Evolutionary conservation across 2,797 vertebrate species (phyloP).

Genomic region (Gila robusta): DNA sequence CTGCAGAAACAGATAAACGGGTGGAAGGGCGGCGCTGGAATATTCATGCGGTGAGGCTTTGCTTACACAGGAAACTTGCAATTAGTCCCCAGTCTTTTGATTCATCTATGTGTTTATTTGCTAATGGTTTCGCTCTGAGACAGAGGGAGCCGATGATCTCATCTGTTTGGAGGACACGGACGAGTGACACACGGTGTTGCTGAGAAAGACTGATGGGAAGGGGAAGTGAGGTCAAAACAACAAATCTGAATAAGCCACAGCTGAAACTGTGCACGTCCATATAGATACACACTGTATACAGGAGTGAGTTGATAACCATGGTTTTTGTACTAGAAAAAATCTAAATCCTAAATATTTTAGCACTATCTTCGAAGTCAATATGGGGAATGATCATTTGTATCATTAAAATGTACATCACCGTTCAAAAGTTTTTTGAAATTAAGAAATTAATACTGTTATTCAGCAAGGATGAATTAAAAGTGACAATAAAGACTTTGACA

Average conservation of each 20-base stretch:
- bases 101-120: slow-evolving; percentile 55
- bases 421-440: not conserved
- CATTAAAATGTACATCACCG: not conserved
- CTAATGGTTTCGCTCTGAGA: slow-evolving; percentile 41
- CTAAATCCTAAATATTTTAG: not conserved
- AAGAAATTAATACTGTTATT: not conserved
- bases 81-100: slow-evolving; percentile 49
- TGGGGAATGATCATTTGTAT: not conserved
- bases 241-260: slow-evolving; percentile 23
- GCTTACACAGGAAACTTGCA: slow-evolving; percentile 53
- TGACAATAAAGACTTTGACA: not conserved
- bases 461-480: not conserved
- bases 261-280: slow-evolving; percentile 49
- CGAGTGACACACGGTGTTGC: slow-evolving; percentile 29
- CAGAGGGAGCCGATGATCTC: slow-evolving; percentile 46
- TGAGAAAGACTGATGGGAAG: slow-evolving; percentile 74
- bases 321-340: not conserved
- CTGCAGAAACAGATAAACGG: slow-evolving; percentile 45
- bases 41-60: slow-evolving; percentile 47
- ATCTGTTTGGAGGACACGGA: slow-evolving; percentile 50
- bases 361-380: not conserved
- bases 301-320: not conserved
- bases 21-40: slow-evolving; percentile 20
- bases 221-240: slow-evolving; percentile 77
- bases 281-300: not conserved